Evolutionary conservation across 2,888 invertebrate species (phyloP), one percentile per base, ranked within the genome.

Genomic region (Mongoloraphidia duomilia): DNA sequence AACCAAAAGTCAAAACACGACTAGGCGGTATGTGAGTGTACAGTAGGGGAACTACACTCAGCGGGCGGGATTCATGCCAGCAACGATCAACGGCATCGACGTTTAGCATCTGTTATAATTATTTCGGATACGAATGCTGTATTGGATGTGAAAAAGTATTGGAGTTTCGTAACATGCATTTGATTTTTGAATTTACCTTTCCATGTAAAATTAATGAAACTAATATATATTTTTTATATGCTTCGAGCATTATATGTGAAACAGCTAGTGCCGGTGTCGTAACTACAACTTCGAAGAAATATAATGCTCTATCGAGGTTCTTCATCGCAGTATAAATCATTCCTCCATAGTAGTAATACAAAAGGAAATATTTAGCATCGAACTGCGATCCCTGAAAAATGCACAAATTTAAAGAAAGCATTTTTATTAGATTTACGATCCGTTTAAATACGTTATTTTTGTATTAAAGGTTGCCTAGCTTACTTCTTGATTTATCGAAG

Each of bases 271-370:
- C 88, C 3, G 95, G 95, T n/a, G 93, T 93, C 33, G 93, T 93
- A 50, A 94, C 82, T 50, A 88, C 93, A 13, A 94, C 91, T 79
- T 96, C 95, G 68, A 91, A 93, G 69, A 92, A 95, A 68, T 93
- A 95, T 52, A 94, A 71, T 9, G 95, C 93, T 62, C 92, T 76
- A 57, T 93, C 90, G 64, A 88, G 91, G 62, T 93, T 90, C 66
- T 95, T 93, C 60, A 95, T 70, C 10, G 91, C 89, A 49, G 93
- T 82, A 67, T 94, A 96, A 57, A 96, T 91, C 91, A 96, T 93
- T 46, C 96, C 96, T 50, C 95, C 95, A 65, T 97, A 97, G 67
- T 96, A 96, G 65, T 91, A 96, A 66, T 93, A 96, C 0, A 92
- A 75, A 46, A 97, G 75, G 65, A 94, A 94, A 66, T 91, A 85